Base-by-base conservation (phyloP, 2,797 vertebrate species). In the Paramormyrops hopkinsi region DNA sequence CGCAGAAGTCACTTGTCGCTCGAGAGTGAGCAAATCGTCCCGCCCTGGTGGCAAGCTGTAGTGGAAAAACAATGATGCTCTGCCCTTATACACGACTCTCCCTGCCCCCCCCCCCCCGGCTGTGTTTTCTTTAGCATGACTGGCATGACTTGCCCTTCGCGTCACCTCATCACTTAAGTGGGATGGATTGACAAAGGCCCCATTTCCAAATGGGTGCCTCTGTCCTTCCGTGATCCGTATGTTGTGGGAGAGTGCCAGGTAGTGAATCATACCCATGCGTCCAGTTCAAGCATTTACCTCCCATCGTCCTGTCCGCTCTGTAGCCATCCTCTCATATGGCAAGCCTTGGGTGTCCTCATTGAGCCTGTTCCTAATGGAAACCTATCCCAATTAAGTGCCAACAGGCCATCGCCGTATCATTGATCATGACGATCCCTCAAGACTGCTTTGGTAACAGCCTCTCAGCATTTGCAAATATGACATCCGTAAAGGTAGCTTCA, bases 91-190 rank as follows among this genome's bases (percentile, higher is more conserved):
- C 25, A 5, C 4, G 8, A 19, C 46, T 17, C 33, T 37, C 1
- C 14, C 50, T 25, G 48, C 11, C 22, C 51, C 14, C 22, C 2
- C n/a, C 5, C 0, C 5, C n/a, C 14, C 25, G 14, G n/a, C 17
- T 56, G 22, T 19, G 2, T 73, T 37, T 50, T 25, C 79, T 17
- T 62, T 85, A 54, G n/a, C 25, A 29, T 79, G 53, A 82, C 9
- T 56, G 73, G 29, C 73, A n/a, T 48, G n/a, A 73, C 46, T 50
- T 22, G 50, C 22, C 79, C 88, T 62, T 84, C 37, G 3, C 22
- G n/a, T 89, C 88, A 62, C 54, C 76, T 82, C 76, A 82, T 82
- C 53, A 56, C 86, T 86, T 33, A 51, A 53, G 22, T 53, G 51
- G 51, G 51, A 53, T 86, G 46, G n/a, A 86, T 54, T 86, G 51